Percentiles rank a stretch among this genome's conserved stretches.
These are phyloP conservation scores for Numenius phaeopus DNA, from an alignment of 2,797 vertebrate genomes.

Conservation along the genomic window DNA sequence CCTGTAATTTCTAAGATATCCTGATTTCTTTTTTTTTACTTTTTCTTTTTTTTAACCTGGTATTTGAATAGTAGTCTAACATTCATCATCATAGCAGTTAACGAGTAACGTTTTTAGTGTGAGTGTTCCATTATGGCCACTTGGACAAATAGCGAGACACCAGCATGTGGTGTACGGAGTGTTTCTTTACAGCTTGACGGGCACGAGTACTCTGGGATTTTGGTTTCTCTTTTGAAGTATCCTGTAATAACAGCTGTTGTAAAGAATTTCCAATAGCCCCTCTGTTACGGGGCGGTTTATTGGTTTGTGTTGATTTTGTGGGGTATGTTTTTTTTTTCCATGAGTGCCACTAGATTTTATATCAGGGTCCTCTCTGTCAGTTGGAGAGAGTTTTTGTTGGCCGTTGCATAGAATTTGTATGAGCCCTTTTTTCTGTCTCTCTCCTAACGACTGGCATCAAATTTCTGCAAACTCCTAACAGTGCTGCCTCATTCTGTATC, in stretches of 20 bases:
- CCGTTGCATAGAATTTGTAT: not conserved
- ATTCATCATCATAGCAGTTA: not conserved
- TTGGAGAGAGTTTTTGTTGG: not conserved
- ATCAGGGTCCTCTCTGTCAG: not conserved
- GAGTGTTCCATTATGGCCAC: not conserved
- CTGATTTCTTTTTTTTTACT: not conserved
- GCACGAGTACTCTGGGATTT: not conserved
- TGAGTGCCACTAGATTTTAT: not conserved
- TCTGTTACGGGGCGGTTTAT: not conserved
- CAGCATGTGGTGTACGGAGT: not conserved
- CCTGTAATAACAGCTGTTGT: not conserved
- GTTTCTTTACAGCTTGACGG: not conserved
- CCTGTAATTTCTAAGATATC: not conserved
- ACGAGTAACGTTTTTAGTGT: not conserved
- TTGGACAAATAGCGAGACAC: not conserved
- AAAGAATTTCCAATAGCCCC: not conserved
- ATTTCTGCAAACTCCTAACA: not conserved
- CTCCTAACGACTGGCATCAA: not conserved
- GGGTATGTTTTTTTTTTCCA: not conserved
- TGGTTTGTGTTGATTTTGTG: not conserved
- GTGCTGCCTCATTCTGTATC: not conserved
- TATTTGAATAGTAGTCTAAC: not conserved
- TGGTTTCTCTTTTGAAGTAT: not conserved
- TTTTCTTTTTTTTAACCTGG: not conserved
- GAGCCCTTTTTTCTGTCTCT: not conserved